Evolutionary conservation across 2,797 vertebrate species (phyloP).

Genomic region (Lepilemur ruficaudatus): DNA sequence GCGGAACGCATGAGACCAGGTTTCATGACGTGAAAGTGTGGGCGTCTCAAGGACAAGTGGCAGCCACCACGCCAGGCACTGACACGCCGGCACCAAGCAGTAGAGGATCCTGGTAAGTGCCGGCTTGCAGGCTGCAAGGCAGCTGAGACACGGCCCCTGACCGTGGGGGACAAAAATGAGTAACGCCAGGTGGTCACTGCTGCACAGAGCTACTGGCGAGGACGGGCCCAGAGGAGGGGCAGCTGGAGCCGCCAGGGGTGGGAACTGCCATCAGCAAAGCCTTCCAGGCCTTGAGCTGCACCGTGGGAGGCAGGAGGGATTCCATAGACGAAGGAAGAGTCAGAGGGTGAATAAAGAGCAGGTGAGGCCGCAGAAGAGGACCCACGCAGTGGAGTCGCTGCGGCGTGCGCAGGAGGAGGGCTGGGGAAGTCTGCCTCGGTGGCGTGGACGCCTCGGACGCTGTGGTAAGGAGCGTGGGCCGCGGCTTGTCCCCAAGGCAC

Average conservation of each 20-base stretch:
- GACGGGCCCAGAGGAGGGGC: not conserved
- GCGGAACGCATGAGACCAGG: not conserved
- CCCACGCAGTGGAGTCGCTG: rapidly evolving
- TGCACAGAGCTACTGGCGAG: not conserved
- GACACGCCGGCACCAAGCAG: rapidly evolving
- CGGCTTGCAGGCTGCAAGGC: not conserved
- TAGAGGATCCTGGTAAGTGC: not conserved
- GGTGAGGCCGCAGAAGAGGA: not conserved
- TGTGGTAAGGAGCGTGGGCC: rapidly evolving
- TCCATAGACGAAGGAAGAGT: no score
- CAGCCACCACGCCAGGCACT: not conserved
- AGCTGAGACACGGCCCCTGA: not conserved
- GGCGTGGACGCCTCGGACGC: rapidly evolving
- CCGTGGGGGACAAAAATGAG: not conserved
- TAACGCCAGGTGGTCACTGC: not conserved
- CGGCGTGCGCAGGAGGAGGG: rapidly evolving
- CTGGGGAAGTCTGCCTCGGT: not conserved
- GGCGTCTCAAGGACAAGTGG: not conserved
- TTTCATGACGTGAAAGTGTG: not conserved
- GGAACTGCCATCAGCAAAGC: not conserved
- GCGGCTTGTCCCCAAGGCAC: no score
- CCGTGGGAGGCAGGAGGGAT: not conserved
- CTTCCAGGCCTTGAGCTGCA: not conserved
- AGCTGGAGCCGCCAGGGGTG: rapidly evolving
- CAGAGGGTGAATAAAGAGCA: not conserved